phyloP scores from a whole-genome alignment of 1,140 invertebrate species.

The Orchestia grillus region DNA sequence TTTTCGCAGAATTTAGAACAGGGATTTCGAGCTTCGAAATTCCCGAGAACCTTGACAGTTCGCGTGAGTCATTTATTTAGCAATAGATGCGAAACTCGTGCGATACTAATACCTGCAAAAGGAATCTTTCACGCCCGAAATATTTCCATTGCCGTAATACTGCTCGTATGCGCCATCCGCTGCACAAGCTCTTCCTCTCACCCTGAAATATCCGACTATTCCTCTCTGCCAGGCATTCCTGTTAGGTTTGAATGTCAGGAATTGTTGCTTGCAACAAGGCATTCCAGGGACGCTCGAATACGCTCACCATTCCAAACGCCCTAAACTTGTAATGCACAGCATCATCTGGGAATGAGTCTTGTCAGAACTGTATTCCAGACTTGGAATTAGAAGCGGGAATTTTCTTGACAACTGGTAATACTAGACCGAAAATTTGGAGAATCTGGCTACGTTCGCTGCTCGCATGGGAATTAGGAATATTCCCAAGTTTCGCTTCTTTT shows the following conservation, averaged over 20 bases:
- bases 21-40: no score
- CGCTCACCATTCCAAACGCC: neutral
- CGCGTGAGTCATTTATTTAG: neutral
- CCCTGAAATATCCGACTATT: neutral
- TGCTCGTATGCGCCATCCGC: neutral
- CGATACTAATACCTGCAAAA: neutral
- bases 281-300: neutral
- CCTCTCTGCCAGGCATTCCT: neutral
- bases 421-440: neutral
- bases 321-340: conserved; percentile 9
- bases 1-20: no score
- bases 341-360: conserved; percentile 40
- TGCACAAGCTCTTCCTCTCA: neutral
- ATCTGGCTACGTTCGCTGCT: neutral
- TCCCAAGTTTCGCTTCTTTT: neutral
- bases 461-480: conserved; percentile 7
- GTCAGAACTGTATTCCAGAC: neutral
- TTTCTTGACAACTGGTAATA: conserved; percentile 42
- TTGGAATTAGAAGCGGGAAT: conserved; percentile 36
- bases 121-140: neutral
- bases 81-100: neutral
- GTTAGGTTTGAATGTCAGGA: neutral
- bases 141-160: neutral
- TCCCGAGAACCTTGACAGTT: neutral
- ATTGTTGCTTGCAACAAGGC: neutral